These are phyloP conservation scores for Stomorhina lunata DNA, from an alignment of 2,888 invertebrate genomes.

Conservation along the genomic window DNA sequence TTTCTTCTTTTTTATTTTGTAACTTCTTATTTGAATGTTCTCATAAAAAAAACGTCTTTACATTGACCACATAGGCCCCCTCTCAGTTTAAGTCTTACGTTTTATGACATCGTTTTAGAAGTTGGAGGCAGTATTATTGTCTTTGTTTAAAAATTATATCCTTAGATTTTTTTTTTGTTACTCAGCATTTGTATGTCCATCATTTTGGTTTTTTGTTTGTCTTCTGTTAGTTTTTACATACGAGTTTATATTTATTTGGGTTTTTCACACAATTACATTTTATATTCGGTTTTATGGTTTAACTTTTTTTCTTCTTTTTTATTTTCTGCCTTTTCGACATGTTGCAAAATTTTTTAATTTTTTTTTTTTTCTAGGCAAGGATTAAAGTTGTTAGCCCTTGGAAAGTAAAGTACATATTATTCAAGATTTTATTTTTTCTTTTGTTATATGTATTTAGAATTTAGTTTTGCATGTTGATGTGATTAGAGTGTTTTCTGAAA, in stretches of 20 bases:
- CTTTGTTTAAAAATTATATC: neutral
- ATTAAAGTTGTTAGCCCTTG: neutral
- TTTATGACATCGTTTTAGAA: too few species aligned
- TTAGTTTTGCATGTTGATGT: too few species aligned
- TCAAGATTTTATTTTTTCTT: too few species aligned
- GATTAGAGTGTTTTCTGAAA: too few species aligned
- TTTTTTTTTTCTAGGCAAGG: too few species aligned
- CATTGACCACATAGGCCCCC: too few species aligned
- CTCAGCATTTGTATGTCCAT: neutral
- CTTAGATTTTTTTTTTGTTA: neutral
- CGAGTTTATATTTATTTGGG: conserved; percentile 15
- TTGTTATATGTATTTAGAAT: too few species aligned
- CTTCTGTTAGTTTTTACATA: neutral
- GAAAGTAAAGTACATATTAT: too few species aligned
- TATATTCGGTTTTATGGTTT: conserved; percentile 55
- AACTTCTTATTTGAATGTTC: too few species aligned
- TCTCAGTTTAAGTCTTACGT: too few species aligned
- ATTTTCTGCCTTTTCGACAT: neutral
- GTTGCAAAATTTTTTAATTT: conserved; percentile 3
- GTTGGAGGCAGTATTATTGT: neutral
- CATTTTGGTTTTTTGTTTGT: neutral
- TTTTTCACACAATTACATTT: conserved; percentile 60
- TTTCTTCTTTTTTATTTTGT: too few species aligned
- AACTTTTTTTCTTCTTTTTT: conserved; percentile 41
- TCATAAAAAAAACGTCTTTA: too few species aligned